A percentile compares a stretch with the other conserved stretches of the same genome.
Conservation (phyloP, 2,113 vertebrate species). For the Zootoca vivipara region DNA sequence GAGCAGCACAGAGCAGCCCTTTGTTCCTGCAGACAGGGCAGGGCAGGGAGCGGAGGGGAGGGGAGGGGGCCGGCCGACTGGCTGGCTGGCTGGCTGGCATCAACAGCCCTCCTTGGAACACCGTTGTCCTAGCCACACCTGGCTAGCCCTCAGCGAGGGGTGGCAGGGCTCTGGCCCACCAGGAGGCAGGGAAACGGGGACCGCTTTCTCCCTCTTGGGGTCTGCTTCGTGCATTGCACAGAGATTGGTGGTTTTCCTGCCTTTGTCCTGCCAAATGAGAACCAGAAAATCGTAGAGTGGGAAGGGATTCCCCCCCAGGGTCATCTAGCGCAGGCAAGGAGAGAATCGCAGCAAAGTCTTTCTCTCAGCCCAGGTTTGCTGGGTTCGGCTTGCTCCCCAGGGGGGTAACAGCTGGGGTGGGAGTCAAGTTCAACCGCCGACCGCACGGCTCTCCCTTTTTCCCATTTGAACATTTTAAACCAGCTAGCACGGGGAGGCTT, state of each 20-base stretch:
- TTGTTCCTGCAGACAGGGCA: constrained; percentile 11
- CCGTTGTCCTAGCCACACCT: neutral
- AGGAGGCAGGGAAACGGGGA: too few relatives aligned
- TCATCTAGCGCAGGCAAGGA: too few relatives aligned
- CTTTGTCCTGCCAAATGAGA: neutral
- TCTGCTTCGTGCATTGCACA: too few relatives aligned
- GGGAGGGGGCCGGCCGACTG: neutral
- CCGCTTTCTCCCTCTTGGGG: too few relatives aligned
- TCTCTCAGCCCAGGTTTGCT: too few relatives aligned
- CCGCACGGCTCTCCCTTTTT: neutral
- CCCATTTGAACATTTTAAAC: neutral
- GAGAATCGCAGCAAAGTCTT: too few relatives aligned
- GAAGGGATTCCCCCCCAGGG: neutral
- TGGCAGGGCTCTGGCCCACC: neutral
- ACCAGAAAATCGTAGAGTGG: neutral
- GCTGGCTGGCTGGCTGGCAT: neutral
- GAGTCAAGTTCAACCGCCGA: too few relatives aligned
- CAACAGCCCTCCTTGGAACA: too few relatives aligned
- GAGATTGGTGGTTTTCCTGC: too few relatives aligned
- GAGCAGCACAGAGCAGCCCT: neutral
- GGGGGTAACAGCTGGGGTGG: too few relatives aligned
- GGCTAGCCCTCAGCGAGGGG: neutral
- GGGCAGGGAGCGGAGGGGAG: neutral
- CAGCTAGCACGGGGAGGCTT: neutral
- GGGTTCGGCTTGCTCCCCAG: too few relatives aligned